Evolutionary conservation across 2,113 vertebrate species (phyloP).

Genomic region (Leiothrix lutea): DNA sequence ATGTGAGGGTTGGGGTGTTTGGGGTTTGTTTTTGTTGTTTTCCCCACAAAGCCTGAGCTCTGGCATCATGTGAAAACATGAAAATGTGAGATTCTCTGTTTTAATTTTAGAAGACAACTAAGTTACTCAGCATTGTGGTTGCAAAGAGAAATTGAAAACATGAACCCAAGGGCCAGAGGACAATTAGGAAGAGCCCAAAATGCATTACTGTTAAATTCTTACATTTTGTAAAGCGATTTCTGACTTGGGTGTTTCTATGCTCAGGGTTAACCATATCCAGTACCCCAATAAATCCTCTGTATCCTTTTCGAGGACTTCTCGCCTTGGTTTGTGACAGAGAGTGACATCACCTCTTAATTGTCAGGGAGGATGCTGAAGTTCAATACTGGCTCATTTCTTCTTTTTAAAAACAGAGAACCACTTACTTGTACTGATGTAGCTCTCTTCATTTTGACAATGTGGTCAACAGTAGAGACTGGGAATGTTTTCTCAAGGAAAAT

Average conservation of each 20-base stretch:
- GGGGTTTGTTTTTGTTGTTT: background rate
- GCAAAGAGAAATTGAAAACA: conserved; percentile 48
- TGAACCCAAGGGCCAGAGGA: background rate
- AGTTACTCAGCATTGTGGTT: conserved; percentile 47
- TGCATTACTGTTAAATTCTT: background rate
- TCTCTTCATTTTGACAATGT: background rate
- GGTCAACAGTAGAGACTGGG: background rate
- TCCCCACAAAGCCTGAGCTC: background rate
- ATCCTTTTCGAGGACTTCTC: background rate
- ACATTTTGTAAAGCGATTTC: background rate
- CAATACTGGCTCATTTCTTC: background rate
- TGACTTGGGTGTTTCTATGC: background rate
- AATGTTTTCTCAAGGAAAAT: background rate
- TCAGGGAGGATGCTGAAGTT: background rate
- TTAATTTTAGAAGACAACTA: conserved; percentile 39
- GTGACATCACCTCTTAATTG: background rate
- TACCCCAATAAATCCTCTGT: background rate
- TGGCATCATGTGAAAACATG: conserved; percentile 34
- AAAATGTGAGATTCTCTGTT: conserved; percentile 22
- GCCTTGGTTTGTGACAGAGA: background rate
- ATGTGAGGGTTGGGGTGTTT: conserved; percentile 6
- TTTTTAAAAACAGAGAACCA: background rate
- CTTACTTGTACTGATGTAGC: background rate
- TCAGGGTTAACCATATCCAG: background rate
- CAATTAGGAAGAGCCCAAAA: background rate